Percentiles rank a stretch among this genome's conserved stretches.
Evolutionary conservation across 2,888 invertebrate genomes (phyloP).

Genomic region (Idaea straminata): DNA sequence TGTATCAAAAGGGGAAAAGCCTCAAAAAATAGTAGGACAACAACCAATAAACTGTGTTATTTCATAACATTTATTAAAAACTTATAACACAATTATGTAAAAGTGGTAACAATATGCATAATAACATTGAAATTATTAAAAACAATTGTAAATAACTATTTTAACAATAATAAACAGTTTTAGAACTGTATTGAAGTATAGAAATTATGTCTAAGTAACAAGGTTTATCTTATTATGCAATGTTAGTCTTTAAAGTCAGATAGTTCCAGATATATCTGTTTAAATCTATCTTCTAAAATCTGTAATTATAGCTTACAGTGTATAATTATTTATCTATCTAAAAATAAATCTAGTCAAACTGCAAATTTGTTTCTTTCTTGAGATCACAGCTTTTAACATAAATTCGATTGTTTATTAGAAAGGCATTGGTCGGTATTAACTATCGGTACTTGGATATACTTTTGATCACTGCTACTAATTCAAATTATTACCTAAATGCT

Average conservation of each 20-base stretch:
- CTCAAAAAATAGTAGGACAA: slow-evolving; percentile 78
- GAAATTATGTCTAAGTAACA: not conserved
- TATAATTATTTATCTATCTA: not conserved
- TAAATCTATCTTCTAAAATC: not conserved
- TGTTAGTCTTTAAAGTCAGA: not conserved
- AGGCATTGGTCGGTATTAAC: not conserved
- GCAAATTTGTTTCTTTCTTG: not conserved
- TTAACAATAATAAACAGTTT: not conserved
- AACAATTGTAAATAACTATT: not conserved
- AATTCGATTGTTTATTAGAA: not conserved
- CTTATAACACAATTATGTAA: slow-evolving; percentile 2
- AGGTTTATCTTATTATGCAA: not conserved
- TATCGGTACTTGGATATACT: not conserved
- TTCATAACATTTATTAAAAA: slow-evolving; percentile 58
- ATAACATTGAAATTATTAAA: not conserved
- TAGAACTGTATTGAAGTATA: not conserved
- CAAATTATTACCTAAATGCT: not conserved
- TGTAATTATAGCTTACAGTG: not conserved
- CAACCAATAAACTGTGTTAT: slow-evolving; percentile 82
- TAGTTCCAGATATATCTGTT: not conserved
- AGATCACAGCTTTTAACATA: not conserved
- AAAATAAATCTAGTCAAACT: slow-evolving; percentile 18
- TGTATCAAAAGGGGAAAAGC: slow-evolving; percentile 78
- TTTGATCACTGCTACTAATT: not conserved
- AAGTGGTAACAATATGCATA: not conserved